Evolutionary conservation across 1,140 invertebrate species (phyloP), one percentile per base, ranked within the genome.

Genomic region (Hypsibius dujardini): DNA sequence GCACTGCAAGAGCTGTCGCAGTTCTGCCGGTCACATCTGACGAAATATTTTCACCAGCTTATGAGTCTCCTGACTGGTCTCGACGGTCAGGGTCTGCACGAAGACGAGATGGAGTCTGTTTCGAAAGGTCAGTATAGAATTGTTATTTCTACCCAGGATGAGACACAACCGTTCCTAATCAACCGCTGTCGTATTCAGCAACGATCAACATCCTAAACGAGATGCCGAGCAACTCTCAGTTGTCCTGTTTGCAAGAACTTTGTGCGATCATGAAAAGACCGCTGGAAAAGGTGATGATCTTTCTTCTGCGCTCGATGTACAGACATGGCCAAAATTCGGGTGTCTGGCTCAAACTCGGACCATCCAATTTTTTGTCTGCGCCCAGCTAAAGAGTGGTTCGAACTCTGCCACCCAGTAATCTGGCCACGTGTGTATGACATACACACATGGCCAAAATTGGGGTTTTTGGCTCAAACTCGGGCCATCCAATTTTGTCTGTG

Each of bases 121-220:
- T 67, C 62, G 12, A 12, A 45, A 15, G 62, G 50, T 56, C 7
- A 28, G 28, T 28, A 28, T 0, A 28, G 28, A 28, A 28, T 28
- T 28, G 28, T 28, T 28, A 28, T 56, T 56, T 56, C n/a, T 56
- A 56, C 7, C n/a, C 0, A 7, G 50, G 50, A 56, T 56, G 50
- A 56, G n/a, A 28, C 28, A 28, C 28, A 28, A 28, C 28, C 28
- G 28, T 28, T 56, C n/a, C 50, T n/a, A n/a, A 56, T n/a, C n/a
- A 56, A n/a, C 7, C 7, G n/a, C n/a, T 56, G 7, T 56, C 7
- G 50, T 56, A 12, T 56, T 12, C n/a, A 56, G 50, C 62, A 15
- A 42, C 62, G 3, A 42, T 67, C 3, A 67, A 67, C 62, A 45
- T 67, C 62, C 62, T 67, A 3, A 67, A 67, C 62, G 62, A 67